Percentiles rank a stretch among this genome's conserved stretches.
Conservation (phyloP, 2,113 vertebrate genomes). For the Hydrolagus affinis region DNA sequence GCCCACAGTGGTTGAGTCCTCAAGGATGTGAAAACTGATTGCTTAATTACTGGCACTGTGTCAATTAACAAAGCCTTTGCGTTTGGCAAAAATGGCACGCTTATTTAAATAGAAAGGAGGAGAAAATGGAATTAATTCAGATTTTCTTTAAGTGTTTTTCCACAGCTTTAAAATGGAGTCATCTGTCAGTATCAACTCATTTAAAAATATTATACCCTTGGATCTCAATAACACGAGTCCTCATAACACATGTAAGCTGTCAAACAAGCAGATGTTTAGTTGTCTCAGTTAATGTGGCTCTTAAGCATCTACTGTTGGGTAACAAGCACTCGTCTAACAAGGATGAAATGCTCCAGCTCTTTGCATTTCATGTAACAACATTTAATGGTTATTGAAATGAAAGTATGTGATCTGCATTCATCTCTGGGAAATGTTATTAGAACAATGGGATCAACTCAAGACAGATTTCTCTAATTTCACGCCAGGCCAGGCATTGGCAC, state of each 20-base stretch:
- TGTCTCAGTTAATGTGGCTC: constrained; percentile 15
- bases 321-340: background rate
- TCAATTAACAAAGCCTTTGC: constrained; percentile 68
- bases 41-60: constrained; percentile 70
- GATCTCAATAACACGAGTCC: constrained; percentile 4
- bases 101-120: background rate
- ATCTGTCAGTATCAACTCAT: constrained; percentile 5
- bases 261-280: constrained; percentile 32
- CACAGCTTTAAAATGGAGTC: constrained; percentile 10
- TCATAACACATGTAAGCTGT: constrained; percentile 15
- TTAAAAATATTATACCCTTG: constrained; percentile 5
- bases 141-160: constrained; percentile 9
- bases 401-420: background rate
- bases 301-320: constrained; percentile 15
- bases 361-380: background rate
- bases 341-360: background rate
- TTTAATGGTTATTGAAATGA: constrained; percentile 13
- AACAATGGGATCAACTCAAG: background rate
- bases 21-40: constrained; percentile 62
- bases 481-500: background rate
- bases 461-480: background rate
- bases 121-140: background rate
- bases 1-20: constrained; percentile 55
- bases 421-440: background rate
- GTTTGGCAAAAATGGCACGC: constrained; percentile 64